Evolutionary conservation across 2,797 vertebrate genomes (phyloP).

Genomic region (Siniperca undulata): DNA sequence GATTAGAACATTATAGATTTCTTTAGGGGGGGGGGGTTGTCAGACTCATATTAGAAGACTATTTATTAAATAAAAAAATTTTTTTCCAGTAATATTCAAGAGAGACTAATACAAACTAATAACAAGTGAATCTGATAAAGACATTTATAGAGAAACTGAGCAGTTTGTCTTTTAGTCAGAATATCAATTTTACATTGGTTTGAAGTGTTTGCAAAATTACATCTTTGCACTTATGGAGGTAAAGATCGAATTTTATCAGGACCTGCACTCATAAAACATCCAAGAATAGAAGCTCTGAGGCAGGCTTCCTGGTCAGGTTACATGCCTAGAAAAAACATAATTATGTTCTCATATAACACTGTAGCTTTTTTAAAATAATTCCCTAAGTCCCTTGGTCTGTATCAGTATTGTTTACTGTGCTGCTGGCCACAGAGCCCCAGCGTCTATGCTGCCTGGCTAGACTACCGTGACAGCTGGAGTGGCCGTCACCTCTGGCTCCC

Average conservation of each 20-base stretch:
- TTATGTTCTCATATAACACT: constrained; percentile 34
- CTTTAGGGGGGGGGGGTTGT: constrained; percentile 25
- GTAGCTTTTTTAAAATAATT: constrained; percentile 28
- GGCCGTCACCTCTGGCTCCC: constrained; percentile 71
- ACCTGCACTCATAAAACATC: constrained; percentile 32
- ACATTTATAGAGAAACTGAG: constrained; percentile 43
- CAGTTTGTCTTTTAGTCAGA: constrained; percentile 67
- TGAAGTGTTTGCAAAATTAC: constrained; percentile 49
- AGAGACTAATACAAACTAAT: constrained; percentile 56
- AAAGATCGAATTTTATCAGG: constrained; percentile 40
- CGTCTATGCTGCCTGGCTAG: constrained; percentile 41
- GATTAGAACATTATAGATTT: constrained; percentile 70
- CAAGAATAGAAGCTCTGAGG: constrained; percentile 38
- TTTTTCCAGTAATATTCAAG: constrained; percentile 37
- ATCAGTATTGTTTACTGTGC: constrained; percentile 57
- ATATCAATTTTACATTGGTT: constrained; percentile 57
- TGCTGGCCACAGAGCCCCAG: constrained; percentile 43
- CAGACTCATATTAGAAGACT: constrained; percentile 39
- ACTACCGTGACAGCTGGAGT: constrained; percentile 69
- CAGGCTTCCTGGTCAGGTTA: constrained; percentile 18
- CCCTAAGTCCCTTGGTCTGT: background rate
- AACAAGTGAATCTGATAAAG: constrained; percentile 47
- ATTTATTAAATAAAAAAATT: constrained; percentile 37
- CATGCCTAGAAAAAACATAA: constrained; percentile 25
- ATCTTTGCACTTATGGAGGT: constrained; percentile 36